phyloP scores from a whole-genome alignment of 2,797 vertebrate species.

The Characodon lateralis region DNA sequence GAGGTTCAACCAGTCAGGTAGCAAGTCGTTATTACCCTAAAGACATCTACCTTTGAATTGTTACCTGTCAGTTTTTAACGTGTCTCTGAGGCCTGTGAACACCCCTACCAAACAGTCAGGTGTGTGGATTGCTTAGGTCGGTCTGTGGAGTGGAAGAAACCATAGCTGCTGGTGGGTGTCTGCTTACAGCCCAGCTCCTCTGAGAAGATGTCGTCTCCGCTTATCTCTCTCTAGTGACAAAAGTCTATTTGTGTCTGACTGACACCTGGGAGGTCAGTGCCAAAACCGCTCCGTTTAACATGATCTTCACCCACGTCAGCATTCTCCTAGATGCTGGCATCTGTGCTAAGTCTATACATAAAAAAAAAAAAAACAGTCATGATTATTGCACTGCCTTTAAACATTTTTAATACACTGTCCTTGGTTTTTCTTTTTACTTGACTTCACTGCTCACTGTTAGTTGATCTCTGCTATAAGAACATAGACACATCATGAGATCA shows the following conservation, averaged over 20 bases:
- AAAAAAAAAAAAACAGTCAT: constrained; percentile 6
- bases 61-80: constrained; percentile 12
- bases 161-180: constrained; percentile 53
- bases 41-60: constrained; percentile 33
- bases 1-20: constrained; percentile 5
- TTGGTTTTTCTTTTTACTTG: constrained; percentile 3
- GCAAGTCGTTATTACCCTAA: constrained; percentile 14
- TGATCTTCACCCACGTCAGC: not conserved
- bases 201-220: constrained; percentile 46
- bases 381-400: constrained; percentile 38
- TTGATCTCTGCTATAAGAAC: constrained; percentile 23
- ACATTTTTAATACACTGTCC: constrained; percentile 4
- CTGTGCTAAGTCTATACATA: not conserved
- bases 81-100: constrained; percentile 21
- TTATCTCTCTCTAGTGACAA: constrained; percentile 49
- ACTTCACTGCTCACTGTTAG: constrained; percentile 35
- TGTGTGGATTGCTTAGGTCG: not conserved
- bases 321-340: constrained; percentile 2
- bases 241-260: constrained; percentile 61
- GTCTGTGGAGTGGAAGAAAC: constrained; percentile 9
- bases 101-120: not conserved
- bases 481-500: constrained; percentile 17
- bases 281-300: constrained; percentile 31
- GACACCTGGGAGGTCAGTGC: constrained; percentile 56
- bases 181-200: constrained; percentile 49